These are phyloP conservation scores for Nomada lathburiana DNA, from an alignment of 2,888 invertebrate genomes.

Conservation along the genomic window DNA sequence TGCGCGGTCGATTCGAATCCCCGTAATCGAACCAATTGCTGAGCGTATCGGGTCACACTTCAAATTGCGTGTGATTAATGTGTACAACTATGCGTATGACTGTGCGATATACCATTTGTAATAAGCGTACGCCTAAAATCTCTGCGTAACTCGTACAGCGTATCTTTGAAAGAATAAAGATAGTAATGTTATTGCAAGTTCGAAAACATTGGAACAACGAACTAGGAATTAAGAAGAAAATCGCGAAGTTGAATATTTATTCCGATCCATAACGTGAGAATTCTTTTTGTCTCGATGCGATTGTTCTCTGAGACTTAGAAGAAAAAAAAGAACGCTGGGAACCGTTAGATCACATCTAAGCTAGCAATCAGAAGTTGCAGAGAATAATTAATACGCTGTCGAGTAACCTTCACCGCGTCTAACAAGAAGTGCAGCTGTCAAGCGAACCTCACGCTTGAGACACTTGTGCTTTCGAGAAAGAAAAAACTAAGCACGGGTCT, in stretches of 20 bases:
- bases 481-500: not conserved
- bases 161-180: not conserved
- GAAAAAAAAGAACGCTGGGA: conserved; percentile 6
- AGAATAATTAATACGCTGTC: conserved; percentile 50
- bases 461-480: not conserved
- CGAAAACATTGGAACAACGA: not conserved
- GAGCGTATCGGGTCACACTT: not conserved
- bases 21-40: not conserved
- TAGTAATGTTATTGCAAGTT: not conserved
- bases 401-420: conserved; percentile 33
- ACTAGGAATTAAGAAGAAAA: not conserved
- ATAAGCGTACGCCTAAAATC: not conserved
- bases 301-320: not conserved
- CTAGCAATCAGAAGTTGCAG: conserved; percentile 35
- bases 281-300: too few species aligned
- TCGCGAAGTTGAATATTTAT: not conserved
- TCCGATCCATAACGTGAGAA: not conserved
- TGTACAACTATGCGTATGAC: not conserved
- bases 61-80: not conserved
- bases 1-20: conserved; percentile 37
- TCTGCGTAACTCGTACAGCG: not conserved
- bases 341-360: conserved; percentile 41
- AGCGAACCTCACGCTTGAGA: conserved; percentile 4
- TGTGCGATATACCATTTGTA: not conserved
- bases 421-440: conserved; percentile 27